Evolutionary conservation across 1,140 invertebrate species (phyloP).

Genomic region (Semibalanus balanoides): DNA sequence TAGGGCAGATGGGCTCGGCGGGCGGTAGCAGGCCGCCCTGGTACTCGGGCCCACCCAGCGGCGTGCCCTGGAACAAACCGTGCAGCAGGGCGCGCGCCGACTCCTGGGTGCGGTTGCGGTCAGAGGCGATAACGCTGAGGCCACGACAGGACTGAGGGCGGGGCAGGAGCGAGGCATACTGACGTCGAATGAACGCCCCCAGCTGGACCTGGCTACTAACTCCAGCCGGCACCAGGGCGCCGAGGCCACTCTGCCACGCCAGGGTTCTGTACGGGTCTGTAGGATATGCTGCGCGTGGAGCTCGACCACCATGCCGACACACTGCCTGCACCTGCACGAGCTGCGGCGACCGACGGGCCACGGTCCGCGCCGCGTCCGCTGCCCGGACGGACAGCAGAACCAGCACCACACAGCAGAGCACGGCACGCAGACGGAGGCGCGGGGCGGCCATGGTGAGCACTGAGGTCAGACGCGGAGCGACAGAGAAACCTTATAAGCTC

Average conservation of each 20-base stretch:
- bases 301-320: neutral
- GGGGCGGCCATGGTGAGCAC: too few relatives aligned
- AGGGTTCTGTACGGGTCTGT: neutral
- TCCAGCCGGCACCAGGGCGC: neutral
- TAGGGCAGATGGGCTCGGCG: neutral
- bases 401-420: too few relatives aligned
- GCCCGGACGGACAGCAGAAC: too few relatives aligned
- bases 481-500: too few relatives aligned
- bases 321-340: neutral
- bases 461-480: too few relatives aligned
- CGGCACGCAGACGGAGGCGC: too few relatives aligned
- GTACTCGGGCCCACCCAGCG: neutral
- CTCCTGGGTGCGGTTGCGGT: neutral
- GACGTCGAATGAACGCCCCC: neutral
- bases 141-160: neutral
- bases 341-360: too few relatives aligned
- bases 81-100: neutral
- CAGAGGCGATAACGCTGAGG: neutral
- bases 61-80: neutral
- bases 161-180: neutral
- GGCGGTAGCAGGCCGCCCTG: neutral
- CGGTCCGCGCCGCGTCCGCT: too few relatives aligned
- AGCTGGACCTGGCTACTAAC: neutral
- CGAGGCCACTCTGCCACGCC: neutral
- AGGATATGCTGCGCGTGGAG: neutral